These are phyloP conservation scores for Siniperca scherzeri DNA, from an alignment of 2,797 vertebrate species.

Conservation along the genomic window DNA sequence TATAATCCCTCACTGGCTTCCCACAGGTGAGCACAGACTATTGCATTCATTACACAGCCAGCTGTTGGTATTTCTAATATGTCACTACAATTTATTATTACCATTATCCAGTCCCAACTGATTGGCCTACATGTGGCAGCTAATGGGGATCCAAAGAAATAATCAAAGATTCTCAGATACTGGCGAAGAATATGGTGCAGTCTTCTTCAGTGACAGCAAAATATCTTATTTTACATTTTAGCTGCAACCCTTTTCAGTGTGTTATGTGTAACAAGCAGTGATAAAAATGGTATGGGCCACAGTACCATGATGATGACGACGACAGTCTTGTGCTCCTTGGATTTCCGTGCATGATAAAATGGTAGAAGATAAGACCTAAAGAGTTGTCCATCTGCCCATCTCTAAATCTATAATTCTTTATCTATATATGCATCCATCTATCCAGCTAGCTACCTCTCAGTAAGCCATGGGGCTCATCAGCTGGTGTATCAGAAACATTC, in stretches of 20 bases:
- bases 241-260: neutral
- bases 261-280: too few species aligned
- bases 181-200: neutral
- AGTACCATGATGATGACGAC: neutral
- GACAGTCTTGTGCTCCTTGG: neutral
- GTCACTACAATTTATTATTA: neutral
- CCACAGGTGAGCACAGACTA: neutral
- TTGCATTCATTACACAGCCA: neutral
- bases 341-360: neutral
- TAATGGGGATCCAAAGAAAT: neutral
- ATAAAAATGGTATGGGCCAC: neutral
- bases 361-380: constrained; percentile 4
- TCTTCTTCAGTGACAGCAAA: neutral
- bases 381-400: constrained; percentile 1
- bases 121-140: neutral
- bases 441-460: neutral
- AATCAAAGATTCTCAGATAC: neutral
- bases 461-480: constrained; percentile 27
- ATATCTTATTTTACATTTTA: neutral
- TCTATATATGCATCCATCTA: neutral
- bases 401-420: constrained; percentile 22
- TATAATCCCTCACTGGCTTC: neutral
- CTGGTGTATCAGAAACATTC: constrained; percentile 12
- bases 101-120: neutral
- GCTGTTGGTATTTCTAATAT: neutral